Percentiles rank a stretch among this genome's conserved stretches.
Conservation (phyloP, 1,140 invertebrate genomes). For the Drosophila baimaii region DNA sequence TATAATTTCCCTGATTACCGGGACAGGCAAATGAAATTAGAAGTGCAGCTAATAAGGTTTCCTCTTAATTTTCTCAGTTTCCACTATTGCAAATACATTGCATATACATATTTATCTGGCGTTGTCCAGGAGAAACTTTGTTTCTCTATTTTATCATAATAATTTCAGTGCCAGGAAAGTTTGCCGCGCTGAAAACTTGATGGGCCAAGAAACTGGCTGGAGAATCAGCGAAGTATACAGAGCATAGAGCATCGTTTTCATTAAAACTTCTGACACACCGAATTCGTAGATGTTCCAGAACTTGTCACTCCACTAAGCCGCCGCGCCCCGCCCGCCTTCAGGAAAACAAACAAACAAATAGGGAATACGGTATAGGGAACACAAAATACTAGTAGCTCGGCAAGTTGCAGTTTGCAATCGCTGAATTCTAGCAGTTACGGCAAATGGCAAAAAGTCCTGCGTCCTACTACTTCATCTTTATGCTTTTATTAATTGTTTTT, state of each 20-base stretch:
- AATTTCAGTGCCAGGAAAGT: slow-evolving; percentile 67
- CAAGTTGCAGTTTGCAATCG: slow-evolving; percentile 31
- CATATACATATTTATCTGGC: background rate
- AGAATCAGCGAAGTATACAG: slow-evolving; percentile 11
- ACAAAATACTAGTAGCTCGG: slow-evolving; percentile 20
- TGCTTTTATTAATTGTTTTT: slow-evolving; percentile 70
- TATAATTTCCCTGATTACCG: slow-evolving; percentile 9
- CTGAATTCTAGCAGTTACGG: slow-evolving; percentile 14
- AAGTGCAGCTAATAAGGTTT: slow-evolving; percentile 36
- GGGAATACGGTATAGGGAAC: background rate
- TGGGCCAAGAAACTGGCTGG: slow-evolving; percentile 25
- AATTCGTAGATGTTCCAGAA: slow-evolving; percentile 45
- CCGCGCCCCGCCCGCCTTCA: slow-evolving; percentile 22
- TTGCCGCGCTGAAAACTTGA: slow-evolving; percentile 37
- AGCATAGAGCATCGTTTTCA: slow-evolving; percentile 48
- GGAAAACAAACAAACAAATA: slow-evolving; percentile 28
- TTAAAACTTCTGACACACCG: slow-evolving; percentile 67
- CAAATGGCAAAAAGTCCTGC: slow-evolving; percentile 67
- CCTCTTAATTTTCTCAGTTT: slow-evolving; percentile 6
- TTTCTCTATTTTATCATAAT: slow-evolving; percentile 66
- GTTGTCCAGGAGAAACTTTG: slow-evolving; percentile 40
- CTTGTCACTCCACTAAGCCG: slow-evolving; percentile 17
- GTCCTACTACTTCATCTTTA: slow-evolving; percentile 62
- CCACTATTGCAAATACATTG: slow-evolving; percentile 2
- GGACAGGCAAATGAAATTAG: slow-evolving; percentile 31